Evolutionary conservation across 2,113 vertebrate genomes (phyloP), one percentile per base, ranked within the genome.

Genomic region (Oostethus manadensis): DNA sequence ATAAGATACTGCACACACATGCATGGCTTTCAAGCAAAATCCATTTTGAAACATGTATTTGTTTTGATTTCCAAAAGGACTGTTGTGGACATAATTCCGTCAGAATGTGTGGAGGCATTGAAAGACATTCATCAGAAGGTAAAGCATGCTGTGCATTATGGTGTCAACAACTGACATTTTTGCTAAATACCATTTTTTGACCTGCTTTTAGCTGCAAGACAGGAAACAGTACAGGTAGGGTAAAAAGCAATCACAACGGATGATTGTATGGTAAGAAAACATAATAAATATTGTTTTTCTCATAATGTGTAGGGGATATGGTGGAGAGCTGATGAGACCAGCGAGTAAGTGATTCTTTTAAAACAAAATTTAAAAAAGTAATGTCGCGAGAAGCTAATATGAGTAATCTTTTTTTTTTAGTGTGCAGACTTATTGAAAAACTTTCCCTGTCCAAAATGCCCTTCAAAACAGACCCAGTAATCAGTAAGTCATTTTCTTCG

Each of bases 261-360:
- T n/a, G 16, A 6, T 15, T 42, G 6, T 44, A 8, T 18, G 0
- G 0, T 46, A 16, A 50, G 22, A 40, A 49, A 1, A 14, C 33
- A 2, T 22, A 33, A 2, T 22, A 33, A 46, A 0, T 10, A 33
- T 1, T 3, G 42, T 49, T 62, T 42, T 33, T 14, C 11, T 14
- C 4, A 15, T 51, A 44, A 0, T 8, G 18, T 18, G 29, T n/a
- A 99, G 97, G 88, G 96, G 97, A 10, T 91, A 94, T 16, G 94
- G 94, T 63, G 97, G 97, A 80, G 93, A 94, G 4, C 86, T 95
- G 44, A 97, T 99, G 95, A 92, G 91, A 77, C 92, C 91, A 40
- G 95, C 96, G 79, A 91, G 97, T 99, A 78, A 64, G 73, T 61
- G 4, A 23, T 35, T 4, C 3, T 45, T 35, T 53, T 46, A 20